Evolutionary conservation across 2,113 vertebrate genomes (phyloP).

Genomic region (Catagonus wagneri): DNA sequence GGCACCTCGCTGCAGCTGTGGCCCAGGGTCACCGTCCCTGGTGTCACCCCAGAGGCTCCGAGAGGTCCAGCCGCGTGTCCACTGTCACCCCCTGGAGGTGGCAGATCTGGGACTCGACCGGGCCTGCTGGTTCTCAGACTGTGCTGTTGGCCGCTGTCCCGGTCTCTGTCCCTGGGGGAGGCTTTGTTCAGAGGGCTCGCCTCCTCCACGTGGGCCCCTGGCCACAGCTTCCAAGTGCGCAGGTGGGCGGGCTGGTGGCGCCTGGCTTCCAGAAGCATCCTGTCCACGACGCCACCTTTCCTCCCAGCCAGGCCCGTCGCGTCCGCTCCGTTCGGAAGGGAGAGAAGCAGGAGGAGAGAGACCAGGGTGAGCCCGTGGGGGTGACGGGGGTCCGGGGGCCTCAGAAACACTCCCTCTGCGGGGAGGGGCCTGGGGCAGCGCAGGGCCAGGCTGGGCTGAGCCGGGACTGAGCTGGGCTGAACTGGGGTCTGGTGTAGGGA

Average conservation of each 20-base stretch:
- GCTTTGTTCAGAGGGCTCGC: not conserved
- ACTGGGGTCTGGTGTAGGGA: too few relatives aligned
- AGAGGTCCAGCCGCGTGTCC: not conserved
- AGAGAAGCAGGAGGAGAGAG: too few relatives aligned
- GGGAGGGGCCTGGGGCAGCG: not conserved
- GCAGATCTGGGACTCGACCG: not conserved
- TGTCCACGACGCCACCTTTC: not conserved
- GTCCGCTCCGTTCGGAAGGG: not conserved
- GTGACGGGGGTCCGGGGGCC: not conserved
- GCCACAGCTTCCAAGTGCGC: not conserved
- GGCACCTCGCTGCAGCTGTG: too few relatives aligned
- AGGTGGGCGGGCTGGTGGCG: rapidly evolving
- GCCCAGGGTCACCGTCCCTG: too few relatives aligned
- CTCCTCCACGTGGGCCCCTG: rapidly evolving
- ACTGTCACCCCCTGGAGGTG: not conserved
- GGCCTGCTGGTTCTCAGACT: not conserved
- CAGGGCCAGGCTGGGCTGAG: not conserved
- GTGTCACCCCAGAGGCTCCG: too few relatives aligned
- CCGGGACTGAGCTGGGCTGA: too few relatives aligned
- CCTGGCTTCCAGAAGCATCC: not conserved
- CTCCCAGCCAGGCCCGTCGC: too few relatives aligned
- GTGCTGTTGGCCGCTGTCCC: not conserved
- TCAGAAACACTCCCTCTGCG: rapidly evolving
- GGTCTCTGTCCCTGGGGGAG: not conserved
- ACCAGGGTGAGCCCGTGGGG: not conserved